Conservation (phyloP, 1,140 invertebrate species). For the Muscidifurax raptorellus region DNA sequence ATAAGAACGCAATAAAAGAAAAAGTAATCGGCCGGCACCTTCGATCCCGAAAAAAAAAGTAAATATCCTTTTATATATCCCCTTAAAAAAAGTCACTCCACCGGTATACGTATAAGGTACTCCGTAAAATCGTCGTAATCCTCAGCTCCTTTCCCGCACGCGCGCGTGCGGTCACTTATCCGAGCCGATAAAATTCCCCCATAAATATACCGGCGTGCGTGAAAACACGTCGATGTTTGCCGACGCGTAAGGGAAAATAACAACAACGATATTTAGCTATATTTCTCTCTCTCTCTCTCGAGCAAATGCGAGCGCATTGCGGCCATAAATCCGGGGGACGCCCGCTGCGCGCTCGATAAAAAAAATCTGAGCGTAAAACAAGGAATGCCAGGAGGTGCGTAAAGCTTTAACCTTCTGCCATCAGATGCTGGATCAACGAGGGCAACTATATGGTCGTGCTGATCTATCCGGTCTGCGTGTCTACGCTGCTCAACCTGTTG, state of each 20-base stretch:
- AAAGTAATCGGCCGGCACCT: neutral
- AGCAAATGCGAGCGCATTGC: neutral
- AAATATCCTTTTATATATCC: neutral
- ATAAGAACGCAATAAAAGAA: neutral
- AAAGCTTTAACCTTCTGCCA: no score
- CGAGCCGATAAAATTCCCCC: conserved; percentile 23
- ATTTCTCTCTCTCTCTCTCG: neutral
- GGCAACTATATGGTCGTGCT: conserved; percentile 84
- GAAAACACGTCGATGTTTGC: neutral
- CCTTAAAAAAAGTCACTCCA: neutral
- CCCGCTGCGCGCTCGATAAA: neutral
- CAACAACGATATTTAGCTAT: neutral
- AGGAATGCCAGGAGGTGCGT: no score
- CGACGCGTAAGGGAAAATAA: conserved; percentile 18
- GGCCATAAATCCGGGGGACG: neutral
- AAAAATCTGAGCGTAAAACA: neutral
- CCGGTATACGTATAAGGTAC: no score
- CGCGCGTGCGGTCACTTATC: neutral
- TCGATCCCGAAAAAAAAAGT: no score
- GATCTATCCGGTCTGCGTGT: conserved; percentile 86
- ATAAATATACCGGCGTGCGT: neutral
- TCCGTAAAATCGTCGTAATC: no score
- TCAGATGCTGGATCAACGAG: conserved; percentile 90
- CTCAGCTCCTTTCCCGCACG: no score
- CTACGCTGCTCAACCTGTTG: conserved; percentile 88